Evolutionary conservation across 2,888 invertebrate genomes (phyloP), one percentile per base, ranked within the genome.

Genomic region (Diloba caeruleocephala): DNA sequence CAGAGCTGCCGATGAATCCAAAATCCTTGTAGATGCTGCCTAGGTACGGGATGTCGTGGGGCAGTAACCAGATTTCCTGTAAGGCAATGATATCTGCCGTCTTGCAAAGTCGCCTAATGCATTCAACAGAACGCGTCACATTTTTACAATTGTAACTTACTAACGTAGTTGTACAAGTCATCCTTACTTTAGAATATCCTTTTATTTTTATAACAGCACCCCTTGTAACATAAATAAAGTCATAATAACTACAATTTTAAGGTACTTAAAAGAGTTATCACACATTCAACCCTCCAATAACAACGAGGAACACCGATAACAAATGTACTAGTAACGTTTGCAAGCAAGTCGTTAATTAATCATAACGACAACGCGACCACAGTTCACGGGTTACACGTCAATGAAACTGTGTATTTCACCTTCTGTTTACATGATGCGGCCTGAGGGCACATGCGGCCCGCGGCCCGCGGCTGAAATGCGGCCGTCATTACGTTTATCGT

Each of bases 271-370:
- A 12, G 13, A 32, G 15, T 38, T 8, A 19, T 32, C 5, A 39
- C 10, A 3, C 15, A 52, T 43, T 23, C 13, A 42, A 32, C 8
- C 33, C 21, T 19, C 26, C 33, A 37, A 51, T 26, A 42, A n/a
- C 19, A 36, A 33, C 21, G 17, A 26, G 3, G 10, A 12, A 23
- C 25, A 34, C 26, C 44, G 5, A 48, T 45, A 36, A 39, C 38
- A 44, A 50, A 44, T 21, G 34, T 37, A 46, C 36, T n/a, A n/a
- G n/a, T n/a, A n/a, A n/a, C 46, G 29, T 45, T 58, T 43, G 38
- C 48, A 43, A 37, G 54, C 49, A 63, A 60, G 48, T 67, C 53
- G 37, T 53, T 60, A 60, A 70, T 71, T 64, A 70, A 71, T 71
- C 71, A 70, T 67, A 52, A 37, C 26, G 32, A 44, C 60, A 55